Base-by-base conservation (phyloP, 2,113 vertebrate species). In the Rynchops niger region DNA sequence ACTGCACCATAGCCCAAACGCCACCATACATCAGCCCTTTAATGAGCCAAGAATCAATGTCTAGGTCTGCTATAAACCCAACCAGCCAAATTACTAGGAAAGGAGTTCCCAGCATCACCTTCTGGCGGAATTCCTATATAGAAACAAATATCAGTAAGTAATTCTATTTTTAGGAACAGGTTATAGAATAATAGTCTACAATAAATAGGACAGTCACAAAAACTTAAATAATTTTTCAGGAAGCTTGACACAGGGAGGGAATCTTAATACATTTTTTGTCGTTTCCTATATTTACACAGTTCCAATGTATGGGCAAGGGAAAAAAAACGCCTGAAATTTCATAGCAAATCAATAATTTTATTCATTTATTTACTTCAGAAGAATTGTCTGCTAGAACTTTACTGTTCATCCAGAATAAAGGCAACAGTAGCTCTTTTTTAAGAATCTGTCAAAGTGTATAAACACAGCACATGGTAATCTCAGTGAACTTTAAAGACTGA, bases 71-170 rank as follows among this genome's bases (percentile, higher is more conserved):
- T 94, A 99, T 99, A 98, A 99, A 99, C 45, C 99, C 99, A 92
- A 99, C 99, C 47, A 99, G 97, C 99, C 99, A 99, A 98, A 99
- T 99, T 95, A 99, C 99, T 76, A 99, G 97, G 95, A 99, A 99
- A n/a, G 99, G 99, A n/a, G 99, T 99, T 90, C 99, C 99, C 88
- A 99, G 98, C 99, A 99, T 99, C 97, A 99, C 99, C 98, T 99
- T 99, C 98, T 99, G 99, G 43, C 99, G 98, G 97, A 99, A 99
- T 97, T 99, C 99, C 99, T 99, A 96, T 26, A 95, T 4, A 95
- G 87, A 97, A 97, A 97, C 61, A 96, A 96, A 96, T 16, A 97
- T 45, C 80, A 93, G 70, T 92, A 56, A 96, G 30, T 78, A 96
- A 92, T 18, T 81, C 42, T 89, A 49, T 63, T 95, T 96, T 95